Evolutionary conservation across 2,888 invertebrate species (phyloP), one percentile per base, ranked within the genome.

Genomic region (Poecilobothrus nobilitatus): DNA sequence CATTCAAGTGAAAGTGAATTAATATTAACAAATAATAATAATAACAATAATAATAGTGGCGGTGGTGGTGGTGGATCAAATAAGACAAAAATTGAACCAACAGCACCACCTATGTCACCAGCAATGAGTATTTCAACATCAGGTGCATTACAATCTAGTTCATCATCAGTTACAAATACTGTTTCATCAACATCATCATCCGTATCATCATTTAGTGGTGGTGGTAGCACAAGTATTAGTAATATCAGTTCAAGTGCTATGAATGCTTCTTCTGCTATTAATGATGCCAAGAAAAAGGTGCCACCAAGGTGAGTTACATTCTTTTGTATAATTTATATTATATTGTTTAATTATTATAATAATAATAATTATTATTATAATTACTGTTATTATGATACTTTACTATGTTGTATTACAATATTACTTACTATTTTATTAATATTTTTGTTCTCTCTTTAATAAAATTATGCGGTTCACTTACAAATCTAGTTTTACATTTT

Each of bases 211-310:
- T 20, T 37, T 44, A 68, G 41, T 44, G 66, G 21, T 63, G 34
- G 37, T 66, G 63, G 63, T 66, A 22, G 21, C 66, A 63, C 5
- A 15, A 41, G 63, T 44, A 44, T 53, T 18, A 53, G 18, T 53
- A 53, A 18, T 53, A 53, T 53, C 2, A 53, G 18, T 53, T 53
- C 53, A 53, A 53, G 53, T 53, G 18, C 18, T 53, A 18, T 15
- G 10, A 37, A 37, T 37, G 69, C 76, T 78, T 27, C 27, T 73
- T 73, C 75, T 65, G 75, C 78, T 64, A 77, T 78, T 74, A 79
- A 85, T 68, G 85, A 86, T 72, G 83, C 86, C 68, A 87, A 86
- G 81, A 87, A 86, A 79, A 87, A 86, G 84, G 86, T 88, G 74
- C 87, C 87, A 76, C 88, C 87, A 71, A 86, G 86, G 87, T 87